Evolutionary conservation across 2,888 invertebrate species (phyloP), one percentile per base, ranked within the genome.

Genomic region (Aproaerema taeniolella): DNA sequence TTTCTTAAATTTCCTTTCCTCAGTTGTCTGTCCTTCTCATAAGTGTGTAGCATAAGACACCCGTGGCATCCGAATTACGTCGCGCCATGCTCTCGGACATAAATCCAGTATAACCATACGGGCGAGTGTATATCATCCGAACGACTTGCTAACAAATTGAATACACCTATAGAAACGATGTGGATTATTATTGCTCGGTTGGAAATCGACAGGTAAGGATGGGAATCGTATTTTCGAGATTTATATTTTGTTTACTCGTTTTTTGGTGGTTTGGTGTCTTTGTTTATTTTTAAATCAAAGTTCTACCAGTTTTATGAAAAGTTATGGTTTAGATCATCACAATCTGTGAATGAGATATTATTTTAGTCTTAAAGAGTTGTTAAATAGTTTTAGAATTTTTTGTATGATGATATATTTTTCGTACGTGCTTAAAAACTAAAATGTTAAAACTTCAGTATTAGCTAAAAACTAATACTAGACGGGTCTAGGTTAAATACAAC

Each of bases 141-240:
- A 75, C 62, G 67, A 67, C 67, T 60, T 63, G 61, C 61, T 61
- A 61, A 67, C 62, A 63, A 75, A 76, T 75, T 67, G 68, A 68
- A 69, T 66, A 58, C 48, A 54, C 44, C 28, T 17, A 16, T 35
- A 12, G 33, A 26, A 35, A 31, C 37, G 41, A 43, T 33, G 31
- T 29, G 30, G 32, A 40, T 40, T 38, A 43, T 43, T 38, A 16
- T 31, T 31, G 38, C 26, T 36, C 5, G 33, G 41, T 20, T 30
- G 31, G 13, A 16, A 15, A n/a, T n/a, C 32, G 28, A 16, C 31
- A 38, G 34, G 34, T 43, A 39, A 35, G 35, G 39, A 37, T 38
- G 38, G 26, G 36, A 15, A 10, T 29, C 17, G 35, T 42, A 42
- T 20, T 20, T 20, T 20, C n/a, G n/a, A n/a, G n/a, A 20, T 20